phyloP scores from a whole-genome alignment of 2,113 vertebrate species.

The Naja naja region DNA sequence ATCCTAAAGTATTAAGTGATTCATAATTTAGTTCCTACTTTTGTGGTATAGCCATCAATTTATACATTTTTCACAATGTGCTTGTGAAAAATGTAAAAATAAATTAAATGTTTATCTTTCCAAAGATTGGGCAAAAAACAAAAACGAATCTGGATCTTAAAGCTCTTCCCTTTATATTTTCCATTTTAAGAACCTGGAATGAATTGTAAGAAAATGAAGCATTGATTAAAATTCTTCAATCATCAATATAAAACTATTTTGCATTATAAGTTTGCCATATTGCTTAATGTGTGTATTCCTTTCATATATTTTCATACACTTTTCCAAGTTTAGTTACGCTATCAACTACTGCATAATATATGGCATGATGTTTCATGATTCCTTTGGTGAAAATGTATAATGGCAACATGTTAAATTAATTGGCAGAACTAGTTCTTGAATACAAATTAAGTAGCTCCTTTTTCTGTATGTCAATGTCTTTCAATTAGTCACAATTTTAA shows the following conservation, averaged over 20 bases:
- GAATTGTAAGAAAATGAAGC: slow-evolving; percentile 7
- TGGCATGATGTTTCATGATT: not conserved
- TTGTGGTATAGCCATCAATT: not conserved
- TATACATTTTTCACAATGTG: slow-evolving; percentile 30
- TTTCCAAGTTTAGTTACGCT: not conserved
- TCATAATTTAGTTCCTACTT: not conserved
- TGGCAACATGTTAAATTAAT: not conserved
- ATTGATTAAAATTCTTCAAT: not conserved
- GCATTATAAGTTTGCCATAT: not conserved
- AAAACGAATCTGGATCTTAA: not conserved
- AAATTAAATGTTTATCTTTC: not conserved
- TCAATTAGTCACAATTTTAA: not conserved
- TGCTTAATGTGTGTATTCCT: slow-evolving; percentile 6
- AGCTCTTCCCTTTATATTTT: not conserved
- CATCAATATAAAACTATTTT: not conserved
- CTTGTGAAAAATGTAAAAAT: slow-evolving; percentile 28
- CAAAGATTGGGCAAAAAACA: not conserved
- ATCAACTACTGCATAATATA: not conserved
- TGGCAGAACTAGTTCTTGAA: not conserved
- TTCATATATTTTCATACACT: not conserved
- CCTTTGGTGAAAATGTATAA: slow-evolving; percentile 12
- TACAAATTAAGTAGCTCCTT: not conserved
- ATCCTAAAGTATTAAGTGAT: slow-evolving; percentile 32
- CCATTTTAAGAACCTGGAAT: not conserved
- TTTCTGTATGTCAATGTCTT: not conserved